Evolutionary conservation across 2,888 invertebrate species (phyloP), one percentile per base, ranked within the genome.

Genomic region (Cremastobaeus sp.): DNA sequence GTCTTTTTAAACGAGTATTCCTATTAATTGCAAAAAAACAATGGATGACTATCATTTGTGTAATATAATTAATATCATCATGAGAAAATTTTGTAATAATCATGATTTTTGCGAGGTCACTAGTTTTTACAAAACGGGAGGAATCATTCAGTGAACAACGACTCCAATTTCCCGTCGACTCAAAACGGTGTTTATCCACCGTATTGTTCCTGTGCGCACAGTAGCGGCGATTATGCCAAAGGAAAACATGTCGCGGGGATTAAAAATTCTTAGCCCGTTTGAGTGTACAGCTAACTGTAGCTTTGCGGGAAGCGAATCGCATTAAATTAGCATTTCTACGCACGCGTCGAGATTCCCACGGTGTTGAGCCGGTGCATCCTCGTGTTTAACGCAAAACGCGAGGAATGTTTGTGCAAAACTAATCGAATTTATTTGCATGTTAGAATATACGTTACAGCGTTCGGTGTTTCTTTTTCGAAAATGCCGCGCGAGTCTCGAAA

Each of bases 301-400:
- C 55, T 60, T 64, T 25, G 74, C 59, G 64, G 59, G 39, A 64
- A 69, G 76, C 77, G 78, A 82, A 82, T 80, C 81, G 81, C 82
- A 82, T 83, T 81, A 83, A 83, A 85, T 85, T 83, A 85, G 82
- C 85, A 83, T 85, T 84, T 83, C 79, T 79, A 81, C 76, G 77
- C 78, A 78, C 78, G 76, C 76, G 76, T 75, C 64, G 45, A 64
- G 75, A 78, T 82, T 82, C 83, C 82, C 83, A 83, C 83, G 82
- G 77, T 79, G 54, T 48, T 52, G 28, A 18, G 41, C 57, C 52
- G 30, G 15, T 39, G 59, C 65, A 59, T 60, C 73, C 34, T 47
- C 74, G 18, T 59, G 62, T 45, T 65, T 45, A 35, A 4, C 34
- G 43, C 25, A 30, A 62, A 74, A 65, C 18, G 35, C 32, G 39